Conservation (phyloP, 2,797 vertebrate species). For the Denticeps clupeoides region DNA sequence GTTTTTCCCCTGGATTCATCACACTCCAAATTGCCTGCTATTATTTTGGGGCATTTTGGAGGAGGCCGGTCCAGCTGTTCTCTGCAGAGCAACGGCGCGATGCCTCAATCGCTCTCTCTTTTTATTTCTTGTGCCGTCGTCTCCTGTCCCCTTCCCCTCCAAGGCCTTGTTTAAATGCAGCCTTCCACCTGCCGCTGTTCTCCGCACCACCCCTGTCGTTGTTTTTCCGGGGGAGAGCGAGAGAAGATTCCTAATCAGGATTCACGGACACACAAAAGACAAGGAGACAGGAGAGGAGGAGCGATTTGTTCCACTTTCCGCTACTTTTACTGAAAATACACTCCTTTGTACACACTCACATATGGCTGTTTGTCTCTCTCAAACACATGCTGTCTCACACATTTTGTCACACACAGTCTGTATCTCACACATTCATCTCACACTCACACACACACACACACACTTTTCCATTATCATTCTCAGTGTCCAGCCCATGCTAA, state of each 20-base stretch:
- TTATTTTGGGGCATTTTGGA: constrained; percentile 32
- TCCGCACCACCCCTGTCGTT: constrained; percentile 15
- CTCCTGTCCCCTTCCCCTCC: no score
- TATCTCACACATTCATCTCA: background rate
- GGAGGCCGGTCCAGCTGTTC: constrained; percentile 44
- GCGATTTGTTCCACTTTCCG: constrained; percentile 30
- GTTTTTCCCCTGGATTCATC: constrained; percentile 39
- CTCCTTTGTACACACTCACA: no score
- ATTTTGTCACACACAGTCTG: constrained; percentile 12
- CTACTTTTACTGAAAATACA: no score
- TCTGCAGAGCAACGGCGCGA: no score
- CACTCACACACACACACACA: background rate
- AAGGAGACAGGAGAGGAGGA: constrained; percentile 28
- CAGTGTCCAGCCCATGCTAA: no score
- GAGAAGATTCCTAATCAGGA: constrained; percentile 23
- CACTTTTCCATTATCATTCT: constrained; percentile 1
- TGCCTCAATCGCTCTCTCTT: constrained; percentile 11
- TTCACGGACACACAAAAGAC: constrained; percentile 23
- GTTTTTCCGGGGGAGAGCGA: constrained; percentile 26
- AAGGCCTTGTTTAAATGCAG: no score
- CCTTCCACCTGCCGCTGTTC: constrained; percentile 14
- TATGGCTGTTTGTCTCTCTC: no score
- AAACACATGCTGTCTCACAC: no score
- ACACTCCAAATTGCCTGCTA: constrained; percentile 43
- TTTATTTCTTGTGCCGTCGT: constrained; percentile 16